Percentiles rank a stretch among this genome's conserved stretches.
Conservation (phyloP, 2,797 vertebrate species). For the Carcharodon carcharias region DNA sequence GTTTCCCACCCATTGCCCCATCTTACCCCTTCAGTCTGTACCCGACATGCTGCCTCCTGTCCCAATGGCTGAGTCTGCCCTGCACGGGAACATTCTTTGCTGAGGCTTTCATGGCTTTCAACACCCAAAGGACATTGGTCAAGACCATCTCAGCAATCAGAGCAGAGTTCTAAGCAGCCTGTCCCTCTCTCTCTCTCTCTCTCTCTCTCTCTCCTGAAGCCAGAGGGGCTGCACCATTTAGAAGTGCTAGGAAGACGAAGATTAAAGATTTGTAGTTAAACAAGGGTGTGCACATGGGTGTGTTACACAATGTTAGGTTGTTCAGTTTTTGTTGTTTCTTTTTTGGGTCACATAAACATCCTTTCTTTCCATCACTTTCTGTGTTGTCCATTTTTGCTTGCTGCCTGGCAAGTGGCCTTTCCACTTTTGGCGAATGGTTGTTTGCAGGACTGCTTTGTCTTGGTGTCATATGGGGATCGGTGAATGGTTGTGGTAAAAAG, state of each 20-base stretch:
- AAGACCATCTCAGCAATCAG: neutral
- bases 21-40: neutral
- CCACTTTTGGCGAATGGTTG: neutral
- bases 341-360: neutral
- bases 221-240: no score
- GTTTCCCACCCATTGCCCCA: no score
- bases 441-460: neutral
- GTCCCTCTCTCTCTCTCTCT: neutral
- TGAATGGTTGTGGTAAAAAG: neutral
- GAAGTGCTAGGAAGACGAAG: neutral
- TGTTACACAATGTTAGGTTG: no score
- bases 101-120: neutral
- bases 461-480: neutral
- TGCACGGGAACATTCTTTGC: neutral
- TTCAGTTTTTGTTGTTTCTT: neutral
- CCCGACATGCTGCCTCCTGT: neutral
- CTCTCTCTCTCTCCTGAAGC: neutral
- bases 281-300: neutral
- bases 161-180: no score
- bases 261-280: neutral
- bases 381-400: neutral
- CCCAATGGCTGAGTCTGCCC: neutral
- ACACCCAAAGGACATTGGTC: neutral
- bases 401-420: neutral
- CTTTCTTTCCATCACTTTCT: neutral